Evolutionary conservation across 2,113 vertebrate species (phyloP).

Genomic region (Halichoerus grypus): DNA sequence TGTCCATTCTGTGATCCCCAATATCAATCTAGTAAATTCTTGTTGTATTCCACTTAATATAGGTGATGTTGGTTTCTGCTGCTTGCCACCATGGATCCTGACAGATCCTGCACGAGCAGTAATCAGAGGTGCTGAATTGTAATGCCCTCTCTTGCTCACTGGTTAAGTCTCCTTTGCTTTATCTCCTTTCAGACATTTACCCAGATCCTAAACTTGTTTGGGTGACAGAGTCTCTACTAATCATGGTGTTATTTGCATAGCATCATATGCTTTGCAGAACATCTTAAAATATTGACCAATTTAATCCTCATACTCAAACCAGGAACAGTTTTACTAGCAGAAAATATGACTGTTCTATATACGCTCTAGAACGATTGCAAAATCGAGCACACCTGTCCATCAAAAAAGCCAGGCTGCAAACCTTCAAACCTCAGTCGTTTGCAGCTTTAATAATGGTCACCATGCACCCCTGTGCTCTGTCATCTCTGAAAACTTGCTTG

Average conservation of each 20-base stretch:
- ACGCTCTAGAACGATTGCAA: background rate
- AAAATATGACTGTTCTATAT: background rate
- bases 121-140: background rate
- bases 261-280: background rate
- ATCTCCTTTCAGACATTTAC: background rate
- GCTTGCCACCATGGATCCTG: background rate
- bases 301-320: background rate
- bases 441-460: no score
- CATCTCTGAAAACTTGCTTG: background rate
- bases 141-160: background rate
- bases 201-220: background rate
- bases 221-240: background rate
- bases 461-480: rapidly evolving
- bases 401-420: background rate
- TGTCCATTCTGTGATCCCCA: background rate
- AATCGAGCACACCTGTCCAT: background rate
- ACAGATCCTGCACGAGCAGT: background rate
- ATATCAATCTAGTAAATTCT: background rate
- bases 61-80: background rate
- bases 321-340: constrained; percentile 43
- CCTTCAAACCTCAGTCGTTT: background rate
- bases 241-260: background rate
- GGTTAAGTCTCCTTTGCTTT: background rate
- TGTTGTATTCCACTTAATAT: background rate
- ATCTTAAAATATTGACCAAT: constrained; percentile 3